Evolutionary conservation across 2,113 vertebrate genomes (phyloP), one percentile per base, ranked within the genome.

Genomic region (Cettia cetti): DNA sequence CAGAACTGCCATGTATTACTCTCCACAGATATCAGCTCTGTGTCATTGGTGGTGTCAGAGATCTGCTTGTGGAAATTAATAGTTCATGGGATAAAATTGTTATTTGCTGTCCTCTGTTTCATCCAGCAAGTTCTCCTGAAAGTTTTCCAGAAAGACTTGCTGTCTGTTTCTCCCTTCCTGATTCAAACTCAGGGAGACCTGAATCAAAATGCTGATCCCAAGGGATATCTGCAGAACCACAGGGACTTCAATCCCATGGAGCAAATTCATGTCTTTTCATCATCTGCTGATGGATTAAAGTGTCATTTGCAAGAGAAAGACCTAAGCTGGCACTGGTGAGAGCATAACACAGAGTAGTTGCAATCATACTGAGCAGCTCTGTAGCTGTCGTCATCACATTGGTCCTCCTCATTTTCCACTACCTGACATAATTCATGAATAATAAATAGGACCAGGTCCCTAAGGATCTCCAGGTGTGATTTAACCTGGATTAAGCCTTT

Each of bases 401-500:
- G 2, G 40, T 65, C 52, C 63, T 86, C 65, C 42, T 40, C 9
- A 6, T 93, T 91, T 70, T 88, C 85, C 2, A 1, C 17, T 30
- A 52, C 33, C 68, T 82, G 75, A 72, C 12, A 44, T 44, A 53
- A 90, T 86, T 92, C 3, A 11, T 89, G 76, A 94, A 42, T 82
- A 92, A 82, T 82, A 87, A 93, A 72, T 71, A 66, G 28, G 23
- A 49, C 35, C 56, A 82, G 13, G 52, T 57, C 27, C 31, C 54
- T 79, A 78, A 74, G 64, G 39, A 52, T 75, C 53, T 91, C 87
- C 68, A 92, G 77, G 92, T 93, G 92, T 63, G 90, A 92, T 91
- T 93, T 90, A 95, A 92, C 88, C 92, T 89, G 90, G 56, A 83
- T 92, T 83, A 92, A 90, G 39, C 85, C 64, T 88, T 95, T 75